Percentiles rank a stretch among this genome's conserved stretches.
These are phyloP conservation scores for Eubasilissa regina DNA, from an alignment of 1,140 invertebrate species.

Conservation along the genomic window DNA sequence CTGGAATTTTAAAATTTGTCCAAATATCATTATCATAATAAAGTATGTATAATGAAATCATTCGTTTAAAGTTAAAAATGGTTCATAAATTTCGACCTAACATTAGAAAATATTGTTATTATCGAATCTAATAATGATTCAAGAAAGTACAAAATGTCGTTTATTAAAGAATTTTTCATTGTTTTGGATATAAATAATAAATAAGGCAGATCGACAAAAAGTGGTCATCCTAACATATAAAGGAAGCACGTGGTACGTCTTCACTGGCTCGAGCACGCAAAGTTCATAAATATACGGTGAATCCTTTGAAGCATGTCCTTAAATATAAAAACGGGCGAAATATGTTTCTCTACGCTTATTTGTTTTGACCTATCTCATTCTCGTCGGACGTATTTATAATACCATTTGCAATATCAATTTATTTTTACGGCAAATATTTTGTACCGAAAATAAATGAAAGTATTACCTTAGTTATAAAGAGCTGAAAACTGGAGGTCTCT, in stretches of 20 bases:
- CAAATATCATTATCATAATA: no score
- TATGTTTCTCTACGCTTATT: conserved; percentile 1
- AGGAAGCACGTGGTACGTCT: conserved; percentile 24
- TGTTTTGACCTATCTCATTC: conserved; percentile 13
- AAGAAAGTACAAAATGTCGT: no score
- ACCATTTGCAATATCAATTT: conserved; percentile 1
- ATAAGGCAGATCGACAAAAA: no score
- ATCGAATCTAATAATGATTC: no score
- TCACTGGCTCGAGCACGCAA: conserved; percentile 36
- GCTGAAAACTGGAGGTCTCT: no score
- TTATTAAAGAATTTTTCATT: no score
- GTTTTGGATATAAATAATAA: no score
- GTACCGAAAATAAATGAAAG: neutral
- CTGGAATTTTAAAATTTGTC: no score
- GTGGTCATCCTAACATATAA: neutral
- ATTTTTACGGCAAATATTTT: neutral
- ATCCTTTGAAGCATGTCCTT: conserved; percentile 12
- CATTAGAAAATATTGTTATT: no score
- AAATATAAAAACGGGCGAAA: conserved; percentile 3
- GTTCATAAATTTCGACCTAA: no score
- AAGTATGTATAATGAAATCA: no score
- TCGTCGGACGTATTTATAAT: neutral
- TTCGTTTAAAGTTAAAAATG: no score
- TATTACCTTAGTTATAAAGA: neutral
- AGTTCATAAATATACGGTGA: conserved; percentile 34